Evolutionary conservation across 2,113 vertebrate genomes (phyloP), one percentile per base, ranked within the genome.

Genomic region (Neoarius graeffei): DNA sequence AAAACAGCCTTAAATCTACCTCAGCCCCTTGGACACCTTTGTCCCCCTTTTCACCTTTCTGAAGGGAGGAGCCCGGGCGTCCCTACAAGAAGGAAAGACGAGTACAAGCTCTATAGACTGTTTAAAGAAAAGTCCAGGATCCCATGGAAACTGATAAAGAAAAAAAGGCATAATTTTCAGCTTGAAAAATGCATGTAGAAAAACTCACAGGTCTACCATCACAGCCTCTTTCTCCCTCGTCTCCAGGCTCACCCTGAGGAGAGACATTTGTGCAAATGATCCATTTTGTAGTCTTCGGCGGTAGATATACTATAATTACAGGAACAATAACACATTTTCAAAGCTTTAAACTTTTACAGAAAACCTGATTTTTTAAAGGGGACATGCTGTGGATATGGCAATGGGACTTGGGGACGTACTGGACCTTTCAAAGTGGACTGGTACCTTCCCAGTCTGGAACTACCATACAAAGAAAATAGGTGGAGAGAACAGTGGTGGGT

Each of bases 171-270:
- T 64, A 20, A 25, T 64, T 64, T 23, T 64, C 60, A 25, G 60
- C 7, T 64, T 64, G 57, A 59, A 59, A 59, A 59, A 59, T 59
- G 15, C 8, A 9, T 62, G 60, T 25, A 64, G 60, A 64, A 25
- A 52, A 83, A 91, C 95, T 92, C 89, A 94, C 95, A 3, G 30
- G 76, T 25, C 8, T 59, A 1, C 95, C 95, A 1, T 54, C 88
- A 83, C 92, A 95, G 76, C 94, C 95, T 50, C 91, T 93, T 27
- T 87, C 84, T 66, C 94, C 95, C 0, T 7, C 5, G 57, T 92
- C 81, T 15, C 94, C 94, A 25, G 0, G 25, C 10, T 91, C 81
- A 88, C 94, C 94, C 88, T 91, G 94, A 92, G 80, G 52, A 77
- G 17, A 48, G 35, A 64, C 60, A 19, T 25, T 64, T 25, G 60